Conservation (phyloP, 2,888 invertebrate species). For the Alloplasta piceator region DNA sequence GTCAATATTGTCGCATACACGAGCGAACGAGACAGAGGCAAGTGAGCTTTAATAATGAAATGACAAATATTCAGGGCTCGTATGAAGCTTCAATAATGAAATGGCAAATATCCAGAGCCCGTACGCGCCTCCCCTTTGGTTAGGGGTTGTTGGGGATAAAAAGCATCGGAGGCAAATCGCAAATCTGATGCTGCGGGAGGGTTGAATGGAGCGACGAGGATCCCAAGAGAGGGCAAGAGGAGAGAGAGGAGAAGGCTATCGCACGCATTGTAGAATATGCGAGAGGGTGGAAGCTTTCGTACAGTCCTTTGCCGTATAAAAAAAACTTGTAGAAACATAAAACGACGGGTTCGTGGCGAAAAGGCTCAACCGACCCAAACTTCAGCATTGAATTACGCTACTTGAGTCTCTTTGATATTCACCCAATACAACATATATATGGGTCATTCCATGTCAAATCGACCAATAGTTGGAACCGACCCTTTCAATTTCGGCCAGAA, state of each 20-base stretch:
- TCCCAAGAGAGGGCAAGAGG: neutral
- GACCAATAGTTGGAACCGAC: too few relatives aligned
- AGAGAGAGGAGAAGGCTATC: slow-evolving; percentile 21
- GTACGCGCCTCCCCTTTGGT: neutral
- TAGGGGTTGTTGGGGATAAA: slow-evolving; percentile 15
- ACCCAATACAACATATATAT: too few relatives aligned
- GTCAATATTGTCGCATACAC: slow-evolving; percentile 44
- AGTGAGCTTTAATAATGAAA: slow-evolving; percentile 62
- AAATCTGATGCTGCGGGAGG: slow-evolving; percentile 59
- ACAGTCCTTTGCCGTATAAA: neutral
- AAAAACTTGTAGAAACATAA: too few relatives aligned
- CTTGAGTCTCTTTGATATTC: too few relatives aligned
- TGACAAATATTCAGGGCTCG: slow-evolving; percentile 57
- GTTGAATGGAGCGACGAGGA: slow-evolving; percentile 40
- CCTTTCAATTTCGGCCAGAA: too few relatives aligned
- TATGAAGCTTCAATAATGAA: slow-evolving; percentile 61
- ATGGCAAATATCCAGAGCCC: slow-evolving; percentile 58
- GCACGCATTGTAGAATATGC: slow-evolving; percentile 53
- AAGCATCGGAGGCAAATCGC: slow-evolving; percentile 29
- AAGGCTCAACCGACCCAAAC: too few relatives aligned
- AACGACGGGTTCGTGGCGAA: too few relatives aligned
- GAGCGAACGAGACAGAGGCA: slow-evolving; percentile 15
- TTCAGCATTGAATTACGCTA: too few relatives aligned
- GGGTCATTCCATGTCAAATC: too few relatives aligned
- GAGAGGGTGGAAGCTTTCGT: slow-evolving; percentile 11